Evolutionary conservation across 2,888 invertebrate species (phyloP), one percentile per base, ranked within the genome.

Genomic region (Lingula anatina): DNA sequence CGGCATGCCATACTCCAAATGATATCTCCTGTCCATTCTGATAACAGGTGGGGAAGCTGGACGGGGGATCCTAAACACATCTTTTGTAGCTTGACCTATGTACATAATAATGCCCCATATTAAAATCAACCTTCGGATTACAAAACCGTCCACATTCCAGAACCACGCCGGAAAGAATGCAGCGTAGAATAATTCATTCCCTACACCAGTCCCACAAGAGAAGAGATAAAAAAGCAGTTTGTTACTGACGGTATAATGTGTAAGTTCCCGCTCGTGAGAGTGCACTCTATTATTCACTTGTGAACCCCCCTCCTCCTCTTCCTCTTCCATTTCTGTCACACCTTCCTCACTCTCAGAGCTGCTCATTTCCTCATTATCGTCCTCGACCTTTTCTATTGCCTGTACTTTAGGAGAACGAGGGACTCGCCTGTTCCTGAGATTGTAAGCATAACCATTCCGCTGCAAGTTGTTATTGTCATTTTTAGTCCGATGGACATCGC

Each of bases 91-190:
- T 81, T 94, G 93, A 43, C 76, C 76, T 36, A 70, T 44, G 51
- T 73, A 76, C 73, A 76, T 75, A 31, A 69, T 62, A 7, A 68
- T 51, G 50, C 62, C 58, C 76, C 76, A 76, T 21, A 73, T 60
- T n/a, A 75, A 46, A 35, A 66, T 62, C 23, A 92, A 85, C 74
- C 90, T 81, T 60, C 93, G 80, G 15, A 89, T 89, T 2, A 92
- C 88, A 26, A 86, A 87, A 21, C 88, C 88, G 78, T 93, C 93
- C 50, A 93, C 83, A 77, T 93, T 94, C 93, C 93, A 94, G 71
- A 91, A 88, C 87, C 90, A 90, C 76, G 90, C 90, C 1, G 93
- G 90, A 68, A 92, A 91, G 70, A 92, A 91, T n/a, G 85, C 82
- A 1, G 88, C 85, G 77, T 93, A 94, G 76, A 94, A 94, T 55